These are phyloP conservation scores for Erithacus rubecula DNA, from an alignment of 2,797 vertebrate species.

Conservation along the genomic window DNA sequence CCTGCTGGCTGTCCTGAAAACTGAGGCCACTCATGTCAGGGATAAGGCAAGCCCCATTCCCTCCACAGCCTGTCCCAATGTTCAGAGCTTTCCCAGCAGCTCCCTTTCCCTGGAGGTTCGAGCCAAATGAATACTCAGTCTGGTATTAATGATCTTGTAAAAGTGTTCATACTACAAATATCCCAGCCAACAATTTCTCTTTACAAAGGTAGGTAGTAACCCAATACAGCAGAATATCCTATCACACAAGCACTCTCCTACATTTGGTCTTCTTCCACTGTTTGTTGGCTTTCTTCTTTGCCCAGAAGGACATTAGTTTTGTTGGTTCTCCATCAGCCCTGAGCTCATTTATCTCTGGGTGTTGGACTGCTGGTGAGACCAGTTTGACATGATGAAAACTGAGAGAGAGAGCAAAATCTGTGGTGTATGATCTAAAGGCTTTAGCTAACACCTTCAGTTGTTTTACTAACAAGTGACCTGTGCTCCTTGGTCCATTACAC, in stretches of 20 bases:
- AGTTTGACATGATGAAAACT: neutral
- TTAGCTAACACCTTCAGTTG: neutral
- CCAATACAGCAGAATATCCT: neutral
- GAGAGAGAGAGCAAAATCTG: neutral
- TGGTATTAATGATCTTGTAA: neutral
- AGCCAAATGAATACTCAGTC: neutral
- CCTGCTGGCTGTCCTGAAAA: neutral
- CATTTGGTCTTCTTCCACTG: neutral
- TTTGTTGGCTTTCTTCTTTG: neutral
- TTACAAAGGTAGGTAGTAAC: neutral
- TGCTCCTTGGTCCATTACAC: neutral
- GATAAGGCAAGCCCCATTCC: neutral
- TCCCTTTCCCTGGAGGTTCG: neutral
- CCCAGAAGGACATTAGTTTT: neutral
- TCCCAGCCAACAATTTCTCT: neutral
- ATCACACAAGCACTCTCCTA: neutral
- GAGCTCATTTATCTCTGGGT: neutral
- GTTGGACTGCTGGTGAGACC: neutral
- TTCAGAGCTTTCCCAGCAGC: neutral
- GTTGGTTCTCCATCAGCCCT: neutral
- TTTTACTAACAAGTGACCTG: neutral
- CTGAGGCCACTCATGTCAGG: neutral
- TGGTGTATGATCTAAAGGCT: neutral
- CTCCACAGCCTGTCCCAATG: accelerated
- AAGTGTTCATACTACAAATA: neutral